phyloP scores from a whole-genome alignment of 2,888 invertebrate species.

The Meliscaeva auricollis region DNA sequence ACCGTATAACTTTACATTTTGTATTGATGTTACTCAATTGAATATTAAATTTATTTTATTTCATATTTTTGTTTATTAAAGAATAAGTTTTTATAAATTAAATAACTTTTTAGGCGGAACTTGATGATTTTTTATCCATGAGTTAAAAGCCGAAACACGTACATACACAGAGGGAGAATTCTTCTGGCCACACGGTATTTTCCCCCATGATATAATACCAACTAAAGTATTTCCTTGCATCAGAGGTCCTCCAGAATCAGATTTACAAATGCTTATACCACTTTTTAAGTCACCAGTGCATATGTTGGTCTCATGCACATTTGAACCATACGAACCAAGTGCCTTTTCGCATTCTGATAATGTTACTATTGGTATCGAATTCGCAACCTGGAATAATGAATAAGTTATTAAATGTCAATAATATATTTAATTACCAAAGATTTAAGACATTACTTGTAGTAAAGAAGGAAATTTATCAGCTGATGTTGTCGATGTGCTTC shows the following conservation, averaged over 20 bases:
- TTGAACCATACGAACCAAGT: constrained; percentile 79
- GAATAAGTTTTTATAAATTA: neutral
- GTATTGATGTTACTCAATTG: too few species aligned
- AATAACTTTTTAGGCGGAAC: neutral
- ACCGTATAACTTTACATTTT: too few species aligned
- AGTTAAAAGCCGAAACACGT: constrained; percentile 84
- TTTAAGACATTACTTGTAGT: neutral
- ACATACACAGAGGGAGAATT: constrained; percentile 85
- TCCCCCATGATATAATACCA: constrained; percentile 86
- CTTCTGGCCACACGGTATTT: constrained; percentile 83
- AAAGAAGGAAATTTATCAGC: constrained; percentile 78
- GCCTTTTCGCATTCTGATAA: constrained; percentile 80
- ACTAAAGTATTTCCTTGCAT: constrained; percentile 80
- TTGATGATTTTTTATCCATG: constrained; percentile 81
- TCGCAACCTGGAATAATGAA: constrained; percentile 78
- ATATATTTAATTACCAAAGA: neutral
- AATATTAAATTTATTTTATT: too few species aligned
- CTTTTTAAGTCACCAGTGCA: constrained; percentile 82
- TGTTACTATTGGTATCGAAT: constrained; percentile 81
- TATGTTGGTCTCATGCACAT: constrained; percentile 82
- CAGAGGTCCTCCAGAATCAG: constrained; percentile 83
- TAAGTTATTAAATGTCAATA: neutral
- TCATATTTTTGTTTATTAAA: neutral
- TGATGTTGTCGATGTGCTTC: constrained; percentile 82
- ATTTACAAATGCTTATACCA: constrained; percentile 82